Percentiles rank a stretch among this genome's conserved stretches.
phyloP scores from a whole-genome alignment of 2,113 vertebrate species.

The Rafetus swinhoei region DNA sequence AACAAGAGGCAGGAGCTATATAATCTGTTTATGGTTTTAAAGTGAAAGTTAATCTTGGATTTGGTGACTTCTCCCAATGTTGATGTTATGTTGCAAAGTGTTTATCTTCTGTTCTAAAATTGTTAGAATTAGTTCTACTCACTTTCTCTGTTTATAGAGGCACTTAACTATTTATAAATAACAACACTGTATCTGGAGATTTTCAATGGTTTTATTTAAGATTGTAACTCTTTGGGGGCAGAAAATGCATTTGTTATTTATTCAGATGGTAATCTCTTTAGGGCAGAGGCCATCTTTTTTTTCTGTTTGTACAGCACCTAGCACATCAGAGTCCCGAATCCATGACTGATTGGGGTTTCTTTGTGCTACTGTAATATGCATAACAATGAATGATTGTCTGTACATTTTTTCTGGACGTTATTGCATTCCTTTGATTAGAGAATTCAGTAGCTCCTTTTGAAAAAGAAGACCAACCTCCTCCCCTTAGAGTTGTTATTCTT shows the following conservation, averaged over 20 bases:
- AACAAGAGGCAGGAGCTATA: slow-evolving; percentile 52
- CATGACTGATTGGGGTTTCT: rapidly evolving
- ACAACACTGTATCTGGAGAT: background rate
- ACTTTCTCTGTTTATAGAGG: slow-evolving; percentile 11
- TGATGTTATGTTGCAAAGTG: background rate
- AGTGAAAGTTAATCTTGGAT: slow-evolving; percentile 68
- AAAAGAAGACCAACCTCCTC: background rate
- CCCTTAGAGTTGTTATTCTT: background rate
- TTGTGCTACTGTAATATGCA: background rate
- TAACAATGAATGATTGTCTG: background rate
- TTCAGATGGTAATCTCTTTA: background rate
- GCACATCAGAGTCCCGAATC: rapidly evolving
- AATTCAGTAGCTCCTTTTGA: background rate
- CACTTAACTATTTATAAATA: background rate
- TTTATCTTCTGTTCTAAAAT: slow-evolving; percentile 31
- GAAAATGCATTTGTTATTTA: background rate
- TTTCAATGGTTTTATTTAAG: background rate
- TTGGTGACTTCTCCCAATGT: slow-evolving; percentile 56
- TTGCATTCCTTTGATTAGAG: background rate
- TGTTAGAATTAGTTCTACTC: background rate
- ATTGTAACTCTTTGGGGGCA: background rate
- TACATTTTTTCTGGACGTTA: background rate
- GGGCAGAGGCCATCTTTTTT: background rate
- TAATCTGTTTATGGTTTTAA: slow-evolving; percentile 73
- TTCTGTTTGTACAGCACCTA: rapidly evolving